A percentile compares a stretch with the other conserved stretches of the same genome.
phyloP scores from a whole-genome alignment of 2,113 vertebrate species.

The Tetrax tetrax region DNA sequence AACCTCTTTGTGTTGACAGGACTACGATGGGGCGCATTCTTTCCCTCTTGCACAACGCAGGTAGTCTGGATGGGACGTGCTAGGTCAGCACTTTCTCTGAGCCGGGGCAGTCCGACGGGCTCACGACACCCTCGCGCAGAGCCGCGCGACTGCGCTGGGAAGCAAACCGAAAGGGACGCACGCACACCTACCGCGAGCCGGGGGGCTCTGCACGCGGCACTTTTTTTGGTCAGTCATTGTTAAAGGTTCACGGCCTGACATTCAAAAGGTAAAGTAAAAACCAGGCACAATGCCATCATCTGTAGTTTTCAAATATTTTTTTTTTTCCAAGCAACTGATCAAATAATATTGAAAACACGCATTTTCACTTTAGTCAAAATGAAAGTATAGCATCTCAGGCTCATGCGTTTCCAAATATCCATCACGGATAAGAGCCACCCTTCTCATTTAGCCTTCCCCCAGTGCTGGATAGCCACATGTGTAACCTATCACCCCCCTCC shows the following conservation, averaged over 20 bases:
- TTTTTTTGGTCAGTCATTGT: not conserved
- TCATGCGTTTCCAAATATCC: not conserved
- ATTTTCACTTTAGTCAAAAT: not conserved
- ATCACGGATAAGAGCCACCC: not conserved
- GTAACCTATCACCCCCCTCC: not conserved
- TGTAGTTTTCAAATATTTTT: not conserved
- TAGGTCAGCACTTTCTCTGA: not conserved
- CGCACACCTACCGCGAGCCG: not conserved
- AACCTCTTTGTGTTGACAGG: conserved; percentile 50
- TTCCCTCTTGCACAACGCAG: conserved; percentile 40
- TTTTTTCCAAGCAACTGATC: not conserved
- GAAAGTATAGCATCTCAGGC: not conserved
- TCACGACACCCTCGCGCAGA: not conserved
- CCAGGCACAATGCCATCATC: not conserved
- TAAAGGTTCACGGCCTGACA: not conserved
- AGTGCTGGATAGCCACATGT: not conserved
- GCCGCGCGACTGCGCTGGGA: not conserved
- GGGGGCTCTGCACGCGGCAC: not conserved
- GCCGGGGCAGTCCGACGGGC: not conserved
- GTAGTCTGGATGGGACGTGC: not conserved
- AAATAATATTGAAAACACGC: not conserved
- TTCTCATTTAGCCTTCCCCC: not conserved
- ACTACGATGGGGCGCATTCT: not conserved
- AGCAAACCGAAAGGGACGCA: accelerated
- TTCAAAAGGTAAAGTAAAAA: not conserved